Base-by-base conservation (phyloP, 2,888 invertebrate species). In the Sipha maydis region DNA sequence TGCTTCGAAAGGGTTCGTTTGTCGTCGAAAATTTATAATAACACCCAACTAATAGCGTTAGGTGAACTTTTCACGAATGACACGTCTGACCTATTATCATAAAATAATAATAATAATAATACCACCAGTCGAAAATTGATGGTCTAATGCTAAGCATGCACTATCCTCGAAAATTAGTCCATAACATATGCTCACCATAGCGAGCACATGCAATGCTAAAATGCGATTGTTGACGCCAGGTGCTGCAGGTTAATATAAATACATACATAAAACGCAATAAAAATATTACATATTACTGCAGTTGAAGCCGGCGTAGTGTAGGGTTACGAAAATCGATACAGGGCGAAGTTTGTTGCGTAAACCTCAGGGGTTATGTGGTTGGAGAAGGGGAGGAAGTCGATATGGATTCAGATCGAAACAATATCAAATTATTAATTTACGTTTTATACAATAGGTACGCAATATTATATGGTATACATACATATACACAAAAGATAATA, bases 111-210 rank as follows among this genome's bases (percentile, higher is more conserved):
- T 71, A 69, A 69, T 28, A 28, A 71, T 31, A 31, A 17, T 17
- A 28, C n/a, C 14, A 4, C 17, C 28, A 31, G 9, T 28, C 71
- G 34, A 54, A 83, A 83, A 71, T 71, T 54, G 25, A 54, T 54
- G 48, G 83, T 69, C 67, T 28, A 38, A 21, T 41, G 38, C 11
- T 25, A 54, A 41, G 31, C 28, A 9, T 28, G 9, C 21, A 48
- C 41, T 38, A 54, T 71, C 83, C 31, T 83, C 71, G 48, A 71
- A 82, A 82, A 83, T 71, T 54, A 41, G 83, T 54, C 48, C 31
- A 48, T 21, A 71, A n/a, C 9, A n/a, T 19, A 34, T 41, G 28
- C 1, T 41, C 41, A 21, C 41, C 11, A 38, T 38, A 61, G 7
- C 79, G 48, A 14, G 28, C n/a, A 25, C 79, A 34, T 17, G 19